Conservation (phyloP, 2,797 vertebrate genomes). For the Sandelia bainsii region DNA sequence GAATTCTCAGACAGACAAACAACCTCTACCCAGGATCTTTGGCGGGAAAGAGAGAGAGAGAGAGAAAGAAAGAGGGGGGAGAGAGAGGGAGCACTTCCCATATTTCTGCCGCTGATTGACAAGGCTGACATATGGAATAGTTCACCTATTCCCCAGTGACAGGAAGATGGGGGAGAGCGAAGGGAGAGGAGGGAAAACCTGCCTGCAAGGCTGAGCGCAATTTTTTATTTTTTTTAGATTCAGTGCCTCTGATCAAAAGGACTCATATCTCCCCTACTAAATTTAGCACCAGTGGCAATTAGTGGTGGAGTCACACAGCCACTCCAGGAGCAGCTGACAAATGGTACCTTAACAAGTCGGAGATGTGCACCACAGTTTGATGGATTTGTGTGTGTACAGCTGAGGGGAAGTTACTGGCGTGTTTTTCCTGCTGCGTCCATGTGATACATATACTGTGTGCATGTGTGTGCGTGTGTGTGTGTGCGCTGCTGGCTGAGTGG, state of each 20-base stretch:
- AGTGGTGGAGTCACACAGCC: conserved; percentile 92
- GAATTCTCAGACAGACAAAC: conserved; percentile 70
- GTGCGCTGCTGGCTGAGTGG: conserved; percentile 6
- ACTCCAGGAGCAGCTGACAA: conserved; percentile 95
- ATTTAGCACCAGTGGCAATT: conserved; percentile 99
- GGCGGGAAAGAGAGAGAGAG: conserved; percentile 28
- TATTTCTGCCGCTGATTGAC: conserved; percentile 97
- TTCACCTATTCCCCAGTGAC: conserved; percentile 99
- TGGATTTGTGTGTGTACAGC: conserved; percentile 74
- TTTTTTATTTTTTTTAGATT: conserved; percentile 88
- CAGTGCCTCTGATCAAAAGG: conserved; percentile 95
- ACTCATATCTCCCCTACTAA: conserved; percentile 95
- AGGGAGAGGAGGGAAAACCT: conserved; percentile 91
- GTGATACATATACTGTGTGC: conserved; percentile 20
- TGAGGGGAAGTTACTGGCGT: conserved; percentile 59
- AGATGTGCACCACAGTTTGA: conserved; percentile 75
- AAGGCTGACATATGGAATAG: conserved; percentile 99
- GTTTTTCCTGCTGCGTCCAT: conserved; percentile 51
- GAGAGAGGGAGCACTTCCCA: conserved; percentile 92
- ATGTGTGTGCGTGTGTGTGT: conserved; percentile 30
- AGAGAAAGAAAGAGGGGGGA: conserved; percentile 19
- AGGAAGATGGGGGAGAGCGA: conserved; percentile 89
- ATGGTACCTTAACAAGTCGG: conserved; percentile 87
- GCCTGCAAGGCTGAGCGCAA: conserved; percentile 91
- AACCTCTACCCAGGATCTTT: conserved; percentile 65